These are phyloP conservation scores for Scrobipalpa atriplicella DNA, from an alignment of 2,888 invertebrate genomes.

Conservation along the genomic window DNA sequence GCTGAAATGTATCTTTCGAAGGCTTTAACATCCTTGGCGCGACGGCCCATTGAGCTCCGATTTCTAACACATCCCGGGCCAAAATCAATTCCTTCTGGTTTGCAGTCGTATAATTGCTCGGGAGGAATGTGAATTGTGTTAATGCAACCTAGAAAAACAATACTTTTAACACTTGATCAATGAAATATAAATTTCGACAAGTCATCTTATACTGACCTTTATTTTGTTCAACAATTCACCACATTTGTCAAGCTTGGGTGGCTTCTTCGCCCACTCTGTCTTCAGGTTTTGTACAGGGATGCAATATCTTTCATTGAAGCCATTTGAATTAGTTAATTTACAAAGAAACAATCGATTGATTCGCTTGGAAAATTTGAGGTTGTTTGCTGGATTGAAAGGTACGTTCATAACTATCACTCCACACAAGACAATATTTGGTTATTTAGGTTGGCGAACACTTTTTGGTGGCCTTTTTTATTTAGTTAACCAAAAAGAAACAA, in stretches of 20 bases:
- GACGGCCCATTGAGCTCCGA: slow-evolving; percentile 98
- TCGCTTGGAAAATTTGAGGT: background rate
- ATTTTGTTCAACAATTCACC: slow-evolving; percentile 92
- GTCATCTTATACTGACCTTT: slow-evolving; percentile 85
- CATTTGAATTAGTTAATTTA: slow-evolving; percentile 63
- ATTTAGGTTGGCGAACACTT: no score
- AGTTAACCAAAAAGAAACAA: background rate
- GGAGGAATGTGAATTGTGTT: slow-evolving; percentile 92
- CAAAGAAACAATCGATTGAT: background rate
- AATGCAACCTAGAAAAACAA: slow-evolving; percentile 87
- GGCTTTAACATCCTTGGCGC: slow-evolving; percentile 95
- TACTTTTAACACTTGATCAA: slow-evolving; percentile 29
- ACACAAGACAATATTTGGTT: background rate
- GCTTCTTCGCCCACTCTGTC: slow-evolving; percentile 92
- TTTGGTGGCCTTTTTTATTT: no score
- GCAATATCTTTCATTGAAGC: slow-evolving; percentile 89
- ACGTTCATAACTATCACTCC: background rate
- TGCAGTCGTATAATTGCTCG: slow-evolving; percentile 89
- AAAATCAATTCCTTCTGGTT: slow-evolving; percentile 91
- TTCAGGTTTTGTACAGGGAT: slow-evolving; percentile 91
- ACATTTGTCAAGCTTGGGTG: slow-evolving; percentile 92
- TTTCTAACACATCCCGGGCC: slow-evolving; percentile 96
- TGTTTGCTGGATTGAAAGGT: background rate
- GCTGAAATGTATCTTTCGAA: slow-evolving; percentile 99
- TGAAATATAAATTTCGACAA: slow-evolving; percentile 47